Conservation (phyloP, 2,797 vertebrate species). For the Danio choprae region DNA sequence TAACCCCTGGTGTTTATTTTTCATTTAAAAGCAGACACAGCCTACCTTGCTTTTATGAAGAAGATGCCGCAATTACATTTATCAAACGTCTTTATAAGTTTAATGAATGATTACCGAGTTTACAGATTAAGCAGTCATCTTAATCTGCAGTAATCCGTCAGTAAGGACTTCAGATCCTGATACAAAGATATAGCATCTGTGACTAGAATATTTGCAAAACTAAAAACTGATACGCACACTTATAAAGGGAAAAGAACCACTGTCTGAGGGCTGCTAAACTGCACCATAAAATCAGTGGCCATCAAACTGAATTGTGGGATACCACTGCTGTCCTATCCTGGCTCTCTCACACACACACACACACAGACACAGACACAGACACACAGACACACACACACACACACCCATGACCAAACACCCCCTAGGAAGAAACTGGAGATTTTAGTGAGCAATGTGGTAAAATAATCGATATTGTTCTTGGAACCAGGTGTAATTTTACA, state of each 20-base stretch:
- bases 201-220: constrained; percentile 34
- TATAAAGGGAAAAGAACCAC: constrained; percentile 35
- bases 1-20: too few species aligned
- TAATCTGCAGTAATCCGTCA: constrained; percentile 7
- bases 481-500: neutral
- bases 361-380: constrained; percentile 7
- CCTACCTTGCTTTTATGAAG: too few species aligned
- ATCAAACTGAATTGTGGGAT: constrained; percentile 55
- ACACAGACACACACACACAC: neutral
- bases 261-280: constrained; percentile 39
- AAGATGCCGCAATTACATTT: too few species aligned
- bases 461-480: constrained; percentile 2
- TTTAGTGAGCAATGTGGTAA: constrained; percentile 7
- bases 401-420: constrained; percentile 8
- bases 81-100: too few species aligned
- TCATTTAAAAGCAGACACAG: too few species aligned
- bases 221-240: constrained; percentile 38
- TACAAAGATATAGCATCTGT: constrained; percentile 21
- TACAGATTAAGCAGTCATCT: constrained; percentile 4
- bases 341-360: neutral
- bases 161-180: constrained; percentile 6
- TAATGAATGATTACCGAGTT: neutral
- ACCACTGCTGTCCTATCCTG: constrained; percentile 11
- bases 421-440: constrained; percentile 20
- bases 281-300: constrained; percentile 48